These are phyloP conservation scores for Ptilodon capucinus DNA, from an alignment of 2,888 invertebrate genomes.

Conservation along the genomic window DNA sequence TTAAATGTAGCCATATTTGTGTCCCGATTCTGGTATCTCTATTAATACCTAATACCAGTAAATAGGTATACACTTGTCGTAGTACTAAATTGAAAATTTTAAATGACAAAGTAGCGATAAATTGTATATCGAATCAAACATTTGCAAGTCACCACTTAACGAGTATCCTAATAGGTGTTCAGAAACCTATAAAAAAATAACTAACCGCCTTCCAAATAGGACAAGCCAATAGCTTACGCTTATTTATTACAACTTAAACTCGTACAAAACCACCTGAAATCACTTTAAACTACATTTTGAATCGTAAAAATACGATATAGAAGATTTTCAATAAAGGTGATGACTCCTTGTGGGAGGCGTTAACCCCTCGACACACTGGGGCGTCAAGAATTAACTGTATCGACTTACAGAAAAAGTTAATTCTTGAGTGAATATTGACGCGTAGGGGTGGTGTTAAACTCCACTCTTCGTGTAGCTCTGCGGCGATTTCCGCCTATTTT, in stretches of 20 bases:
- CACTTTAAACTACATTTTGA: background rate
- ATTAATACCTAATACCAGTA: no score
- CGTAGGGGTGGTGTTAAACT: no score
- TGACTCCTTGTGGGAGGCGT: slow-evolving; percentile 63
- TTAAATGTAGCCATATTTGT: no score
- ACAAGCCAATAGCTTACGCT: background rate
- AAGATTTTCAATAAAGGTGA: slow-evolving; percentile 42
- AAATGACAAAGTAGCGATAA: background rate
- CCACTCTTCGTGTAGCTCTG: no score
- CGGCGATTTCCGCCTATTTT: no score
- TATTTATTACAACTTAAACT: background rate
- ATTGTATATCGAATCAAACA: background rate
- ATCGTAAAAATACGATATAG: slow-evolving; percentile 6
- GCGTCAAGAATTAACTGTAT: no score
- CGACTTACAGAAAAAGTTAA: no score
- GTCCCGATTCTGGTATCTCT: no score
- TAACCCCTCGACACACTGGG: no score
- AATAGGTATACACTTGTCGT: no score
- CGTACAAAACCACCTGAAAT: background rate
- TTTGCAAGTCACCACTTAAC: background rate
- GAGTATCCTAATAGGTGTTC: background rate
- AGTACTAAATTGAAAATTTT: background rate
- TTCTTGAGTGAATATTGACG: no score
- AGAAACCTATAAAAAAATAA: background rate
- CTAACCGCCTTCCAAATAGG: background rate